These are phyloP conservation scores for Holotrichia oblita DNA, from an alignment of 1,140 invertebrate genomes.

Conservation along the genomic window DNA sequence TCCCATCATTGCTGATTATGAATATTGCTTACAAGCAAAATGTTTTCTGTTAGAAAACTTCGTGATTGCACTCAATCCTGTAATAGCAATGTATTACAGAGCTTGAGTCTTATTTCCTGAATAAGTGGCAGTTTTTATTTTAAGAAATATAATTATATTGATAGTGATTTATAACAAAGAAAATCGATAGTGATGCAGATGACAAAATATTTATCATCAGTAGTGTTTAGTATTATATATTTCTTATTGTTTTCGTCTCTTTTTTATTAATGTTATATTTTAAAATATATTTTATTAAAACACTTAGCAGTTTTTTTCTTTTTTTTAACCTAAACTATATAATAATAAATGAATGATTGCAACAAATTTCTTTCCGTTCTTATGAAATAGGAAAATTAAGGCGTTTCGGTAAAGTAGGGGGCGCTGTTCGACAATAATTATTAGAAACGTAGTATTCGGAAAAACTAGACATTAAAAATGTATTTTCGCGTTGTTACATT, in stretches of 20 bases:
- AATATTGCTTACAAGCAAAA: conserved; percentile 29
- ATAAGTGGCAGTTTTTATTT: conserved; percentile 23
- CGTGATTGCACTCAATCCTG: conserved; percentile 18
- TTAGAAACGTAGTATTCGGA: too few species aligned
- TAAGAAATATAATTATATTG: conserved; percentile 28
- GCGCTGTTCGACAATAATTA: too few species aligned
- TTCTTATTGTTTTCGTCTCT: conserved; percentile 44
- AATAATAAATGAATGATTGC: too few species aligned
- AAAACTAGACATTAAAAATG: too few species aligned
- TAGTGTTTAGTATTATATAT: conserved; percentile 43
- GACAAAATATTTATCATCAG: conserved; percentile 21
- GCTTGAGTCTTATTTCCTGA: conserved; percentile 25
- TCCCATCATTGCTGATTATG: background rate
- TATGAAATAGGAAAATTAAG: too few species aligned
- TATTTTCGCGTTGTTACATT: too few species aligned
- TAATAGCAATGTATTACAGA: conserved; percentile 1
- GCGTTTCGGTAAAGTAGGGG: too few species aligned
- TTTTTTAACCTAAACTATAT: background rate
- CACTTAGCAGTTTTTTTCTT: too few species aligned
- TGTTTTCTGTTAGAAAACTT: conserved; percentile 20
- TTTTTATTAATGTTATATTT: conserved; percentile 47
- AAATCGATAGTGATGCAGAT: conserved; percentile 36
- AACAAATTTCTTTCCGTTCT: too few species aligned
- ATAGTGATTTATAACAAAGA: conserved; percentile 24
- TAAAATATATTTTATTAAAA: conserved; percentile 48